phyloP scores from a whole-genome alignment of 2,888 invertebrate genomes.

The Colostygia pectinataria region DNA sequence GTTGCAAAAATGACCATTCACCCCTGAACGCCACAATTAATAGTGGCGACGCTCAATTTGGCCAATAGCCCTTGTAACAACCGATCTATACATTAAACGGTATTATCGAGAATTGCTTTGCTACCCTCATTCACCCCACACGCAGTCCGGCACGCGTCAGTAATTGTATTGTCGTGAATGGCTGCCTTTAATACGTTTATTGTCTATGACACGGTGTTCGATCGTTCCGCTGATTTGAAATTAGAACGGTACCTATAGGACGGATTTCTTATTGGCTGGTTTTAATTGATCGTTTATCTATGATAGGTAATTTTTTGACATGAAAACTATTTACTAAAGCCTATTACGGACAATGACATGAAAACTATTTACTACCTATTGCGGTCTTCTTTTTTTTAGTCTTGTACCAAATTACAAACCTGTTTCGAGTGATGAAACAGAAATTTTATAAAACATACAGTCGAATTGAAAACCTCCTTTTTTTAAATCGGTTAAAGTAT shows the following conservation, averaged over 20 bases:
- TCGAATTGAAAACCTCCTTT: too few relatives aligned
- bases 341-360: too few relatives aligned
- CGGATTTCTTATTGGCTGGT: not conserved
- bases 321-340: too few relatives aligned
- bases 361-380: too few relatives aligned
- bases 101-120: constrained; percentile 66
- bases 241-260: constrained; percentile 41
- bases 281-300: not conserved
- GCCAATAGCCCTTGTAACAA: constrained; percentile 61
- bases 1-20: constrained; percentile 38
- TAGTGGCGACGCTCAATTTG: constrained; percentile 67
- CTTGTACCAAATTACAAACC: too few relatives aligned
- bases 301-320: too few relatives aligned
- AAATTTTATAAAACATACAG: too few relatives aligned
- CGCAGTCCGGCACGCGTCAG: constrained; percentile 61
- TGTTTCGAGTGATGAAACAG: too few relatives aligned
- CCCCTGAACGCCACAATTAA: constrained; percentile 60
- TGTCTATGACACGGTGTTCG: constrained; percentile 57
- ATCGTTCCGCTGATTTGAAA: constrained; percentile 47
- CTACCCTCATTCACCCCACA: constrained; percentile 43
- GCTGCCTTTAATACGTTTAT: constrained; percentile 63
- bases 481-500: too few relatives aligned
- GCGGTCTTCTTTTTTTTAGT: too few relatives aligned
- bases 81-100: constrained; percentile 66
- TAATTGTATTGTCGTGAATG: constrained; percentile 65